Evolutionary conservation across 1,140 invertebrate species (phyloP).

Genomic region (Eriosoma lanigerum): DNA sequence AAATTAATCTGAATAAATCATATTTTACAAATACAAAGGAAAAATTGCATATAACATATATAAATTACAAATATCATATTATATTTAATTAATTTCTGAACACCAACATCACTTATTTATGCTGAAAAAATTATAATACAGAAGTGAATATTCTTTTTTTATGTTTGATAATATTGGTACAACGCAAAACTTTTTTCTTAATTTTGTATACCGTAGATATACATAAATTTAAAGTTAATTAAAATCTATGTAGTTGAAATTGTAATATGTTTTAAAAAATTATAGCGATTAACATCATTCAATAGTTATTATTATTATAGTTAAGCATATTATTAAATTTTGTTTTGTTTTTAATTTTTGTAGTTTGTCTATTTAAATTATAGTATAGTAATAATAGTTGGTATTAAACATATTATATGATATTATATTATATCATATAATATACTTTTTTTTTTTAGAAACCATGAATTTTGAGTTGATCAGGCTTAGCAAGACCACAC

Average conservation of each 20-base stretch:
- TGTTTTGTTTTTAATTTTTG: not conserved
- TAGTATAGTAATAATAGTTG: not conserved
- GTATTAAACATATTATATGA: conserved; percentile 20
- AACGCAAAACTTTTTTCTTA: not conserved
- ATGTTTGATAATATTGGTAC: conserved; percentile 5
- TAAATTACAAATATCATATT: conserved; percentile 23
- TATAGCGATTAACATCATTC: conserved; percentile 1
- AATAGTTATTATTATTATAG: too few relatives aligned
- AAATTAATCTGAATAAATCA: not conserved
- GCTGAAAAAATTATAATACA: conserved; percentile 33
- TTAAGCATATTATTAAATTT: conserved; percentile 33
- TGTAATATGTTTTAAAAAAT: conserved; percentile 4
- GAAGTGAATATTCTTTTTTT: conserved; percentile 11
- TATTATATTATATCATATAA: too few relatives aligned
- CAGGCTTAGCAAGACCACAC: conserved; percentile 85
- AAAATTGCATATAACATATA: not conserved
- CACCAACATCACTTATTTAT: not conserved
- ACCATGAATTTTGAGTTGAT: conserved; percentile 94
- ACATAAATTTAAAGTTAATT: conserved; percentile 22
- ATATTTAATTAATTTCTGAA: not conserved
- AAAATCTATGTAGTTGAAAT: conserved; percentile 7
- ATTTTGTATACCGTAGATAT: conserved; percentile 32
- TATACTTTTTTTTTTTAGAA: conserved; percentile 75
- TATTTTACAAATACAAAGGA: conserved; percentile 17
- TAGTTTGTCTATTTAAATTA: not conserved